Conservation (phyloP, 2,797 vertebrate species). For the Semotilus atromaculatus region DNA sequence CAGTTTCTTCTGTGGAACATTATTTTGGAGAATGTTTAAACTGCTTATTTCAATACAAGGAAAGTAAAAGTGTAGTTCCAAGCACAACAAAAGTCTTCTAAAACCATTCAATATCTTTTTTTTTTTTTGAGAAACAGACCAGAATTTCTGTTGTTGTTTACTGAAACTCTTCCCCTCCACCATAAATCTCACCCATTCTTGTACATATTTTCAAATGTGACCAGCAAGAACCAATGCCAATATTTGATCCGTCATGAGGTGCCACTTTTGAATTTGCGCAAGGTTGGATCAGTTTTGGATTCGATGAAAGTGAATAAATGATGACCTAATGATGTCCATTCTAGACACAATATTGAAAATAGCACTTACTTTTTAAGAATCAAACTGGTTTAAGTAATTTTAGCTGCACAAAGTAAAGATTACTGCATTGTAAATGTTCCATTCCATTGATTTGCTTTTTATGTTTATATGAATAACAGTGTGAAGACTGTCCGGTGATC, state of each 20-base stretch:
- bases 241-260: not conserved
- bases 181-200: not conserved
- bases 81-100: not conserved
- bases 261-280: not conserved
- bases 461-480: slow-evolving; percentile 23
- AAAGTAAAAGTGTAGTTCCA: not conserved
- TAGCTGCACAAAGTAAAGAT: not conserved
- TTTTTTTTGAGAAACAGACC: not conserved
- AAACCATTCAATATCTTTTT: not conserved
- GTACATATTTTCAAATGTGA: not conserved
- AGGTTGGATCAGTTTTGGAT: not conserved
- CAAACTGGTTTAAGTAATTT: not conserved
- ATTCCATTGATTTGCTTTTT: not conserved
- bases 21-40: not conserved
- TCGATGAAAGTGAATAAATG: not conserved
- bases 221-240: not conserved
- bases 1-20: not conserved
- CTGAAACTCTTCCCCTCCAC: not conserved
- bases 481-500: slow-evolving; percentile 7
- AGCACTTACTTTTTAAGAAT: not conserved
- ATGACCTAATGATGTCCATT: not conserved
- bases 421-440: not conserved
- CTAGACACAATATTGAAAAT: not conserved
- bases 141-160: not conserved
- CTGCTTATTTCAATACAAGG: not conserved